Evolutionary conservation across 2,797 vertebrate genomes (phyloP), one percentile per base, ranked within the genome.

Genomic region (Salmo trutta): DNA sequence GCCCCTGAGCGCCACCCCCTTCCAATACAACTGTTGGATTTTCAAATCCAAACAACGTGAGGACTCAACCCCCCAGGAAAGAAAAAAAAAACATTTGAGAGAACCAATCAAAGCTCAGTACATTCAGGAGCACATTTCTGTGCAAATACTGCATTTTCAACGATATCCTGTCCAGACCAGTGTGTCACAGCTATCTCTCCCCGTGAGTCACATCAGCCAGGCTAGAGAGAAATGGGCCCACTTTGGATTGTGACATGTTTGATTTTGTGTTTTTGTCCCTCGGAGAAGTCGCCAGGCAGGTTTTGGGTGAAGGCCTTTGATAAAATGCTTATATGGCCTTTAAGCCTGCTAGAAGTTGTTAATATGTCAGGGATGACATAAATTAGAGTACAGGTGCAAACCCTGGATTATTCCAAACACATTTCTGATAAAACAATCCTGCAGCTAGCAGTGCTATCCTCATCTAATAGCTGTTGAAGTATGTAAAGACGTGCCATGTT

Each of bases 261-360:
- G 53, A 53, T 72, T 79, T 75, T 41, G 54, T 73, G 73, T 67
- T 74, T 73, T 78, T 77, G 71, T 75, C 74, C 64, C 75, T 79
- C 51, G 19, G 6, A 79, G 73, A 71, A 4, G 21, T 77, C 77
- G 79, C 77, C 67, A 21, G 27, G 75, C 73, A 24, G 51, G 75
- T 82, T 54, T 73, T 77, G 71, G 79, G 82, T n/a, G n/a, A 5
- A 59, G 54, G 54, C 54, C 7, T 19, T 19, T 19, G 16, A 17
- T n/a, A 19, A 84, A 81, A 86, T 79, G 79, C 80, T 81, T 76
- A 83, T 85, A 82, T 82, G 83, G 83, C 69, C 78, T 52, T 77
- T 82, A 78, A 80, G 75, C 83, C 77, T 64, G 77, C 77, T 67
- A 77, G 80, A 77, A 19, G 74, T 79, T 79, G 78, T 86, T 88